Base-by-base conservation (phyloP, 1,140 invertebrate species). In the Drosophila littoralis region DNA sequence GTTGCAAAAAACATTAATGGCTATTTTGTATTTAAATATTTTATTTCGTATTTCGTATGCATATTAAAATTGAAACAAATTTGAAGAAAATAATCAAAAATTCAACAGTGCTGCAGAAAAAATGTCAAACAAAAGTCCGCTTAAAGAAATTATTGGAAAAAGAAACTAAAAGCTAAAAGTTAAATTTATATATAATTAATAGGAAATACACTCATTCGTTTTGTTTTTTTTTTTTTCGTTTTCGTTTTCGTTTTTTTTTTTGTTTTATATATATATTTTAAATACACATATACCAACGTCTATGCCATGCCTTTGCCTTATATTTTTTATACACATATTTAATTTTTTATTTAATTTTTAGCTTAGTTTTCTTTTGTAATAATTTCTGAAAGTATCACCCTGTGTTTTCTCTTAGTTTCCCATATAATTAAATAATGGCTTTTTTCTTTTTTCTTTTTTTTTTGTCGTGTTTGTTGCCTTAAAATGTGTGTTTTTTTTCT, bases 301-400 rank as follows among this genome's bases (percentile, higher is more conserved):
- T 78, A 40, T 54, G 46, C 50, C 66, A 67, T 88, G 77, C 63
- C 68, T 61, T 77, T 67, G 36, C 58, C 77, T 55, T 58, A 61
- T 50, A 61, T 73, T 66, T 65, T 66, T 68, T 66, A 77, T 83
- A 64, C 40, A 70, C 52, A 63, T 64, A 57, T 55, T 45, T 10
- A 61, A 58, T 69, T 73, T 60, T 66, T 59, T 22, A 6, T 57
- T 83, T 78, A 58, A 68, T 45, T 64, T 72, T 80, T 75, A 58
- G 35, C 64, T 77, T 68, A 72, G 32, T 10, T 71, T 82, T 40
- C 67, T 78, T 75, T 86, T 88, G 79, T 86, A 88, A 79, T 86
- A 81, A 91, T 91, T 90, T 91, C 75, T 88, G 77, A 91, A 88
- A 88, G 88, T 91, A 91, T 91, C 89, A 91, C 89, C 89, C 89